Evolutionary conservation across 2,888 invertebrate species (phyloP).

Genomic region (Drosophila vallismaia): DNA sequence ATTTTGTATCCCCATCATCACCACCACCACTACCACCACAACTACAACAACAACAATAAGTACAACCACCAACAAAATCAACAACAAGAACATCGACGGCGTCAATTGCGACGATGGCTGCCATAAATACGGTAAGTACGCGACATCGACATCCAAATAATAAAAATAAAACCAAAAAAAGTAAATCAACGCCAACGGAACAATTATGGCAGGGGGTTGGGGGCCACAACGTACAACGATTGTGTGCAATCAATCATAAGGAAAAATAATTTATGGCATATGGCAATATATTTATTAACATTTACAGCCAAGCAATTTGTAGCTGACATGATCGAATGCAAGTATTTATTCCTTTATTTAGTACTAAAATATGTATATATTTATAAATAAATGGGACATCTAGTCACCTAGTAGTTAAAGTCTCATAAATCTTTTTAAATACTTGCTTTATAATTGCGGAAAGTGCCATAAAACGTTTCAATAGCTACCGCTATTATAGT

Average conservation of each 20-base stretch:
- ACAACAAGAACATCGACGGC: slow-evolving; percentile 63
- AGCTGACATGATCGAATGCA: slow-evolving; percentile 5
- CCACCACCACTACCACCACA: slow-evolving; percentile 72
- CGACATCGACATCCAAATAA: slow-evolving; percentile 36
- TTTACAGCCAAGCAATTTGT: slow-evolving; percentile 21
- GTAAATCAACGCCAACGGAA: slow-evolving; percentile 20
- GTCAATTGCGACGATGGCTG: slow-evolving; percentile 81
- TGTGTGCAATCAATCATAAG: slow-evolving; percentile 59
- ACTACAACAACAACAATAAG: slow-evolving; percentile 60
- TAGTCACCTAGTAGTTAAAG: background rate
- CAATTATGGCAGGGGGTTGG: slow-evolving; percentile 2
- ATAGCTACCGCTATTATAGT: slow-evolving; percentile 31
- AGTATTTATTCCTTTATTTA: slow-evolving; percentile 9
- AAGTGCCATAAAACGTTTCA: slow-evolving; percentile 43
- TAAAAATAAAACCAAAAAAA: slow-evolving; percentile 5
- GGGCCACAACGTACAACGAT: background rate
- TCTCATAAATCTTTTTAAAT: slow-evolving; percentile 22
- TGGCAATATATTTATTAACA: slow-evolving; percentile 17
- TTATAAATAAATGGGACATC: background rate
- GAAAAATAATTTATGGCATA: slow-evolving; percentile 39
- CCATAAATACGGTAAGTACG: slow-evolving; percentile 84
- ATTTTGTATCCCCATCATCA: slow-evolving; percentile 81
- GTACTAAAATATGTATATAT: background rate
- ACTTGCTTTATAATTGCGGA: slow-evolving; percentile 15
- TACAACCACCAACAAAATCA: slow-evolving; percentile 54